Evolutionary conservation across 2,797 vertebrate genomes (phyloP), one percentile per base, ranked within the genome.

Genomic region (Melanotaenia parkinsoni): DNA sequence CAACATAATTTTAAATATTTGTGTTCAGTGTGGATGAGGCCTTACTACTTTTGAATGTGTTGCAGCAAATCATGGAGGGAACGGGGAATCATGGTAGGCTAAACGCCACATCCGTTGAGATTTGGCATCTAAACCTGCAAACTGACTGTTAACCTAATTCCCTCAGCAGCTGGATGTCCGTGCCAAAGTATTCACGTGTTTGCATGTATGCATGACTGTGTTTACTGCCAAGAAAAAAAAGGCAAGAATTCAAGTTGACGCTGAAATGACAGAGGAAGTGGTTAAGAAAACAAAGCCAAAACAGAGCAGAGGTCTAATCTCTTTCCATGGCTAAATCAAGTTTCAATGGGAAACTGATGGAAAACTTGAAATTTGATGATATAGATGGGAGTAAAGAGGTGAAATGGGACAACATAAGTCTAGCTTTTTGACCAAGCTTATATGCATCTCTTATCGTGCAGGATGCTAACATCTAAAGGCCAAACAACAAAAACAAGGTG

Each of bases 121-220:
- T 88, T 91, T 91, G 81, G 67, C 58, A 24, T 86, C 68, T 80
- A 86, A 90, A 83, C 79, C 40, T 37, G 75, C 86, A 84, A 79
- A 81, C 81, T 91, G 88, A 89, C 86, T 75, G 64, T 82, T 90
- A 85, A 87, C 85, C 83, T 82, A 89, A 89, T 91, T 91, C 88
- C 63, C 40, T 78, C 38, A 84, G 76, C 87, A 87, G 82, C 88
- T 76, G 79, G 74, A 53, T 63, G 54, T 84, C 51, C 2, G 2
- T 33, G 75, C 59, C 59, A 58, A 61, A 72, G 32, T 3, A 26
- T 69, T 38, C 58, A 5, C 26, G 40, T 51, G 72, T 66, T 47
- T 63, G 38, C 53, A 54, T 62, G 38, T 43, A 66, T 76, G 60
- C 37, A 47, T 40, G 60, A 57, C 58, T 20, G 45, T 12, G 22